Evolutionary conservation across 2,888 invertebrate species (phyloP), one percentile per base, ranked within the genome.

Genomic region (Drosophila mayaguana): DNA sequence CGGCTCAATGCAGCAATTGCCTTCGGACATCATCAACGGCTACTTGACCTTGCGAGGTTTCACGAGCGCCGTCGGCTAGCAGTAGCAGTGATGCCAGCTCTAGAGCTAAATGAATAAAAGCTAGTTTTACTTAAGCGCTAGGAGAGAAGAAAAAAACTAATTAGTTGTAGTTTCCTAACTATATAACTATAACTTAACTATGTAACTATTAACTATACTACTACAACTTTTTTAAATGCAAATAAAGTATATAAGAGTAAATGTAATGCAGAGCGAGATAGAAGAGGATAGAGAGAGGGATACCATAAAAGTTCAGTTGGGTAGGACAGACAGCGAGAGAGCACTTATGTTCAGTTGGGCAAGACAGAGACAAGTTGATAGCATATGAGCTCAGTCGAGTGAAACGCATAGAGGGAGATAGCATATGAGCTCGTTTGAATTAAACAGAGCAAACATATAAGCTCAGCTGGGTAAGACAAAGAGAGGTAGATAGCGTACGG

Each of bases 11-110:
- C 94, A 96, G 83, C 96, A 95, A 88, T 93, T 98, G 77, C 98
- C 98, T 1, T 97, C 97, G 95, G 98, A 98, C 91, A 97, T 98
- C 65, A 97, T 97, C 32, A 96, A 97, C 50, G 98, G 98, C 3
- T 98, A 97, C 92, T 93, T 98, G 69, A 96, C 97, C 59, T 93
- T 98, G 42, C 94, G 98, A 81, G 97, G 97, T 80, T 80, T 78
- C 20, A 81, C 86, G 96, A 84, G 84, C 18, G 84, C 84, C 50
- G 89, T 84, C 8, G 86, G 88, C 48, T 84, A 80, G 48, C 48
- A 25, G 32, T 11, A 11, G 25, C 25, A 55, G 55, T 32, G 34
- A 14, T n/a, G 38, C 12, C 38, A 34, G 16, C 32, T 7, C 16
- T 42, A 18, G 16, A 18, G 46, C 36, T 25, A 57, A 42, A 28